phyloP scores from a whole-genome alignment of 2,797 vertebrate genomes.

The Epinephelus awoara region DNA sequence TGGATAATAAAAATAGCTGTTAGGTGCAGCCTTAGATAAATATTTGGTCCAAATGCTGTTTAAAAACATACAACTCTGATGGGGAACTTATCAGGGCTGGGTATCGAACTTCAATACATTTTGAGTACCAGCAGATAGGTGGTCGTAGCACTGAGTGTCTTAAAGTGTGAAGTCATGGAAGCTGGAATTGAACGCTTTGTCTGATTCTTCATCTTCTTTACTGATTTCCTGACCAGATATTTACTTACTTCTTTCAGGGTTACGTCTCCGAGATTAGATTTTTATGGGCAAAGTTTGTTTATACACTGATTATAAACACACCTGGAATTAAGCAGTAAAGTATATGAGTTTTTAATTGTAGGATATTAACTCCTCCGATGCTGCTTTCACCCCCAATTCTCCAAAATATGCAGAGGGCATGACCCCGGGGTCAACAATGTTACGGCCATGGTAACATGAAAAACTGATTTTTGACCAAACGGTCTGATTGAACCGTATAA shows the following conservation, averaged over 20 bases:
- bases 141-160: neutral
- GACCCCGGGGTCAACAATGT: neutral
- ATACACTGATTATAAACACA: neutral
- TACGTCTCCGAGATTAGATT: neutral
- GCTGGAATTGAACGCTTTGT: too few species aligned
- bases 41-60: too few species aligned
- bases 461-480: neutral
- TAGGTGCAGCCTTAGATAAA: too few species aligned
- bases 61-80: neutral
- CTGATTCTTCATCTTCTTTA: neutral
- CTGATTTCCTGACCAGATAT: neutral
- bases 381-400: neutral
- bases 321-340: neutral
- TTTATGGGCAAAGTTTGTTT: neutral
- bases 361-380: neutral
- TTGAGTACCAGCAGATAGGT: neutral
- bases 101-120: neutral
- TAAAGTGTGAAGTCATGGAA: neutral
- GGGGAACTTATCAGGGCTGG: neutral
- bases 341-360: neutral
- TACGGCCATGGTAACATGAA: neutral
- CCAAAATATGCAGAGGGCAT: neutral
- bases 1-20: too few species aligned
- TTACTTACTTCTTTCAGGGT: neutral
- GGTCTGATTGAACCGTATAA: neutral